These are phyloP conservation scores for Notodonta dromedarius DNA, from an alignment of 2,888 invertebrate genomes.

Conservation along the genomic window DNA sequence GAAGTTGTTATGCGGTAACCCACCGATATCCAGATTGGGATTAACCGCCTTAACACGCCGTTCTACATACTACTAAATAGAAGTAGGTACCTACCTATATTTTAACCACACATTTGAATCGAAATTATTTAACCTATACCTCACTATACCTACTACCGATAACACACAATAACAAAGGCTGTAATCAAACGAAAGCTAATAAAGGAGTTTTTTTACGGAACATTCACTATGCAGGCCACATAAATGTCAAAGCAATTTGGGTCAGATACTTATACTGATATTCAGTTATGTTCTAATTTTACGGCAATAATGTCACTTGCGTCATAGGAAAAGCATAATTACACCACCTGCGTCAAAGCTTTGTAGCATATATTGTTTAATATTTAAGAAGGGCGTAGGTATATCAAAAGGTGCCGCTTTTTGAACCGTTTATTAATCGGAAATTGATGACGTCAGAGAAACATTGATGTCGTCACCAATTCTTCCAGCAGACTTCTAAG, in stretches of 20 bases:
- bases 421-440: no score
- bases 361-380: background rate
- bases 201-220: constrained; percentile 20
- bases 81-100: no score
- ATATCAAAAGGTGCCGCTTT: no score
- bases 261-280: constrained; percentile 39
- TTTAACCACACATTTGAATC: no score
- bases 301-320: constrained; percentile 28
- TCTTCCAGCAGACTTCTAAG: no score
- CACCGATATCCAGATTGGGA: no score
- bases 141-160: background rate
- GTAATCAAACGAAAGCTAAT: constrained; percentile 1
- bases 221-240: constrained; percentile 34
- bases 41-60: no score
- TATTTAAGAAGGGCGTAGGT: no score
- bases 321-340: constrained; percentile 24
- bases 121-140: background rate
- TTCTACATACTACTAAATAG: no score
- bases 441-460: no score
- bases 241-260: constrained; percentile 43
- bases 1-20: no score
- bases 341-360: constrained; percentile 15
- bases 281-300: constrained; percentile 38
- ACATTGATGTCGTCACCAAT: no score
- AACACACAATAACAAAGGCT: background rate